Percentiles rank a stretch among this genome's conserved stretches.
Evolutionary conservation across 2,113 vertebrate genomes (phyloP).

Genomic region (Bubo blakistoni): DNA sequence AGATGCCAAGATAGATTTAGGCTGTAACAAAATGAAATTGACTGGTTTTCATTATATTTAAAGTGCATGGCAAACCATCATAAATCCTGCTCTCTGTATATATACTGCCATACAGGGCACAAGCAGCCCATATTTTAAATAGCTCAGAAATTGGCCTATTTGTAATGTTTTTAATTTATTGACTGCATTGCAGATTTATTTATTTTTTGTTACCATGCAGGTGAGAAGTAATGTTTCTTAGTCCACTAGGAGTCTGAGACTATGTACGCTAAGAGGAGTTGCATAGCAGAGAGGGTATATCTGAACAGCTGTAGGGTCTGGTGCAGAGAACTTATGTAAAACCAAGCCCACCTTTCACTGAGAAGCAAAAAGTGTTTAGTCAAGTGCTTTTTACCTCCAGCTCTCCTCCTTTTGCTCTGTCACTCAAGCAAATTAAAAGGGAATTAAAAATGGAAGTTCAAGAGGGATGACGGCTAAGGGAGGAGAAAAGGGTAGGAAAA

Average conservation of each 20-base stretch:
- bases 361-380: neutral
- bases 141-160: neutral
- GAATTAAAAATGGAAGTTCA: neutral
- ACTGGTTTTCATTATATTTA: conserved; percentile 39
- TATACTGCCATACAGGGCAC: neutral
- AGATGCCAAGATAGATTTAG: conserved; percentile 14
- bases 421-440: neutral
- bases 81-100: conserved; percentile 12
- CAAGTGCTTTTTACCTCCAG: neutral
- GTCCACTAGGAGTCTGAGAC: neutral
- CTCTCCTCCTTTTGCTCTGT: neutral
- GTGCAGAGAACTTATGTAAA: neutral
- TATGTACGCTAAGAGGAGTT: neutral
- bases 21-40: conserved; percentile 22
- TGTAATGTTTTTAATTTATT: neutral
- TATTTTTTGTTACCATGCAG: neutral
- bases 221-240: neutral
- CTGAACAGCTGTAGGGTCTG: neutral
- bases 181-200: neutral
- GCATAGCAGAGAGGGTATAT: neutral
- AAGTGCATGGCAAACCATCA: neutral
- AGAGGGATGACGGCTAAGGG: neutral
- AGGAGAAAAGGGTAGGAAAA: neutral
- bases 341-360: neutral
- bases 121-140: neutral